phyloP scores from a whole-genome alignment of 1,140 invertebrate species.

The Bombus polaris region DNA sequence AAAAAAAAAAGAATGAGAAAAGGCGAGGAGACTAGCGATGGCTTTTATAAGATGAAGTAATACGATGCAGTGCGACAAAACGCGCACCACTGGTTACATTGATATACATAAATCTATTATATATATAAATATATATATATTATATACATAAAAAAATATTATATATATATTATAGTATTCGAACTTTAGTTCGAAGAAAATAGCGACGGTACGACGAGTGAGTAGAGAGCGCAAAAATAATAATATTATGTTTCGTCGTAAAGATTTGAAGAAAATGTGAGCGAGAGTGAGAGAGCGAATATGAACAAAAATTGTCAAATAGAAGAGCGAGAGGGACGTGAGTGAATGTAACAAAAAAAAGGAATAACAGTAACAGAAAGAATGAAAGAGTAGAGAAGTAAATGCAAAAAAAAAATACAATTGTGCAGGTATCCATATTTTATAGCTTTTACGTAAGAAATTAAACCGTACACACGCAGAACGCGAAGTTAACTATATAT shows the following conservation, averaged over 20 bases:
- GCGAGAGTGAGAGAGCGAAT: neutral
- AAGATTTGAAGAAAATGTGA: neutral
- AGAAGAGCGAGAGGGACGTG: neutral
- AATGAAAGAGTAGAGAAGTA: conserved; percentile 31
- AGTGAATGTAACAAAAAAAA: neutral
- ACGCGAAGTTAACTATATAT: conserved; percentile 81
- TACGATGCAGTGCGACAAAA: conserved; percentile 35
- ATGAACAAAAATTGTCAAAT: neutral
- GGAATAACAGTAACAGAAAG: neutral
- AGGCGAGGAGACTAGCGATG: conserved; percentile 27
- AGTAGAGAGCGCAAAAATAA: conserved; percentile 34
- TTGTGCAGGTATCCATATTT: conserved; percentile 74
- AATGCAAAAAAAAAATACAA: conserved; percentile 37
- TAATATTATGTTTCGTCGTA: conserved; percentile 5
- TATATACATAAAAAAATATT: conserved; percentile 31
- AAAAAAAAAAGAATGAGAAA: neutral
- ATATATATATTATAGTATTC: conserved; percentile 42
- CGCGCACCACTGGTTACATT: conserved; percentile 43
- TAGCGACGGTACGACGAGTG: conserved; percentile 17
- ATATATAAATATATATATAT: conserved; percentile 45
- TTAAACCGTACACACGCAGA: conserved; percentile 53
- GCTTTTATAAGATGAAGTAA: conserved; percentile 55
- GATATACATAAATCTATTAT: conserved; percentile 45
- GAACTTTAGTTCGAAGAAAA: conserved; percentile 31
- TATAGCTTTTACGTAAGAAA: conserved; percentile 77